Conservation (phyloP, 2,113 vertebrate species). For the Pantherophis guttatus region DNA sequence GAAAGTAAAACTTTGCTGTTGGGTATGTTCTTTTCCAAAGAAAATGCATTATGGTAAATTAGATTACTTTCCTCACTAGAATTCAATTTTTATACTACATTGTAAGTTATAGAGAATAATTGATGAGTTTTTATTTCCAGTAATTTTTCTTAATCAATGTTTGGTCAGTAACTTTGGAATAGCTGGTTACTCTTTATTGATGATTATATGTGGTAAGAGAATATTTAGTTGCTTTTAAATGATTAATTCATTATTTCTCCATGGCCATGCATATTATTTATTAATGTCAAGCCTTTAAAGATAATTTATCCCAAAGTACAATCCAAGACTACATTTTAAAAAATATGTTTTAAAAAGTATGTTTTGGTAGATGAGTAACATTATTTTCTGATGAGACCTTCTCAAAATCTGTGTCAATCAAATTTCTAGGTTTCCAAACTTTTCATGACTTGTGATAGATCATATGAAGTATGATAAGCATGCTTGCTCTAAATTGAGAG, state of each 20-base stretch:
- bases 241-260: background rate
- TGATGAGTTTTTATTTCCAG: background rate
- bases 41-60: background rate
- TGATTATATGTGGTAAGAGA: background rate
- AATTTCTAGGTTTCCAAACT: background rate
- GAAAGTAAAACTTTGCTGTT: background rate
- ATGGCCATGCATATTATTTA: background rate
- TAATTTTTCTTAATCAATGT: background rate
- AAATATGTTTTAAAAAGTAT: background rate
- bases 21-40: background rate
- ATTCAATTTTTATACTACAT: background rate
- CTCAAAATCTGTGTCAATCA: background rate
- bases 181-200: background rate
- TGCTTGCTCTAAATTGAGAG: constrained; percentile 13
- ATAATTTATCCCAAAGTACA: background rate
- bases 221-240: background rate
- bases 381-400: background rate
- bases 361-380: background rate
- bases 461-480: constrained; percentile 37
- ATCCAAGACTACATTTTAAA: background rate
- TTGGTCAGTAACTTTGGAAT: background rate
- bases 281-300: background rate
- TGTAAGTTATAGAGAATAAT: background rate
- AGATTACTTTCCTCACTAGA: background rate
- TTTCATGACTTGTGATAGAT: constrained; percentile 41